Evolutionary conservation across 2,888 invertebrate species (phyloP).

Genomic region (Charanyca ferruginea): DNA sequence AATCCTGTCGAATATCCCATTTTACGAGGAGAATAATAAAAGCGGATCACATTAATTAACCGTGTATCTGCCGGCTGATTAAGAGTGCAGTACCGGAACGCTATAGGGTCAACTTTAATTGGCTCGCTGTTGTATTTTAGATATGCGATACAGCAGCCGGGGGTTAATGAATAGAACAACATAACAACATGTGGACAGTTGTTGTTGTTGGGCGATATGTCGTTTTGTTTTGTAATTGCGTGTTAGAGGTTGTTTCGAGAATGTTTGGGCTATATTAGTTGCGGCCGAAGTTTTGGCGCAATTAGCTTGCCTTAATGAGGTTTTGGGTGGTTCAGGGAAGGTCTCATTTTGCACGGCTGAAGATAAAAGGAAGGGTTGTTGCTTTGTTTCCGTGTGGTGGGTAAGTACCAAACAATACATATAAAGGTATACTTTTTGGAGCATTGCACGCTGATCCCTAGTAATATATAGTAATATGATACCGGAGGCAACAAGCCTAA

Average conservation of each 20-base stretch:
- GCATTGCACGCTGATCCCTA: not conserved
- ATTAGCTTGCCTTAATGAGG: conserved; percentile 63
- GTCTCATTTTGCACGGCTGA: conserved; percentile 42
- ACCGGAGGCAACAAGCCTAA: not conserved
- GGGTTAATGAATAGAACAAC: conserved; percentile 86
- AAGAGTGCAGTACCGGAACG: conserved; percentile 88
- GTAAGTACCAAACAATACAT: no score
- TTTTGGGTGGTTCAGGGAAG: conserved; percentile 39
- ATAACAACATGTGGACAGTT: conserved; percentile 86
- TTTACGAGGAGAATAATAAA: conserved; percentile 82
- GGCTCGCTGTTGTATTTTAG: conserved; percentile 85
- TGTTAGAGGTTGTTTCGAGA: conserved; percentile 70
- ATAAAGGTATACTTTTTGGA: not conserved
- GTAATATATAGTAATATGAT: no score
- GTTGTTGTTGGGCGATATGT: conserved; percentile 79
- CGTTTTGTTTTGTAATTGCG: conserved; percentile 84
- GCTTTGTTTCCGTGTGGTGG: conserved; percentile 23
- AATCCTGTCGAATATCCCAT: conserved; percentile 73
- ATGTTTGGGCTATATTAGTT: conserved; percentile 65
- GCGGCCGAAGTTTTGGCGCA: conserved; percentile 62
- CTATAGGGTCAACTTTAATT: conserved; percentile 88
- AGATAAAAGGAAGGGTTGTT: conserved; percentile 51
- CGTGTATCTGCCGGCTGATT: conserved; percentile 88
- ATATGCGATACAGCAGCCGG: conserved; percentile 84
- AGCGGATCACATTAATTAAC: conserved; percentile 88